A percentile compares a stretch with the other conserved stretches of the same genome.
These are phyloP conservation scores for Speoplatyrhinus poulsoni DNA, from an alignment of 2,113 vertebrate species.

Conservation along the genomic window DNA sequence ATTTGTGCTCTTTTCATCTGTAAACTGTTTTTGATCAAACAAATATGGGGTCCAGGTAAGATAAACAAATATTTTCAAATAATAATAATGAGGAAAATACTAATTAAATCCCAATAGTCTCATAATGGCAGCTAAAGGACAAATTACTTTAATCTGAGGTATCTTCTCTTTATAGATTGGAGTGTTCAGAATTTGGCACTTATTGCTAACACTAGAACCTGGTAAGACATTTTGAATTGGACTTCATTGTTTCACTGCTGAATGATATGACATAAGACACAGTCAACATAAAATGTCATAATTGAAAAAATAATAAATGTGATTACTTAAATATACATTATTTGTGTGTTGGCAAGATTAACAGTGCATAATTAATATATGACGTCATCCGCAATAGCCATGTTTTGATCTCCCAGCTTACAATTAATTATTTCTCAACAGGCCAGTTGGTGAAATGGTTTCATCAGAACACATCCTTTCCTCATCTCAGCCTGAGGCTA, in stretches of 20 bases:
- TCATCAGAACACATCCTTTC: not conserved
- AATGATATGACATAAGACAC: not conserved
- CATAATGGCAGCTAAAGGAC: not conserved
- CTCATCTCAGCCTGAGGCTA: not conserved
- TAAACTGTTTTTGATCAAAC: constrained; percentile 30
- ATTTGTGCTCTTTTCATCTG: constrained; percentile 6
- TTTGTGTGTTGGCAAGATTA: too few relatives aligned
- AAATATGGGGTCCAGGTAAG: constrained; percentile 35
- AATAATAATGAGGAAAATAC: not conserved
- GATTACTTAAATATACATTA: too few relatives aligned
- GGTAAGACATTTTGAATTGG: constrained; percentile 29
- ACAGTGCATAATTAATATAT: too few relatives aligned
- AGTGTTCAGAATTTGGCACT: not conserved
- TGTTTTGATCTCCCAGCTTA: not conserved
- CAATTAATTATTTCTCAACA: constrained; percentile 19
- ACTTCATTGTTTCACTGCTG: not conserved
- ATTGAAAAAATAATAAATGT: not conserved
- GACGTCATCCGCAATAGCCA: not conserved
- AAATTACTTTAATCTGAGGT: not conserved
- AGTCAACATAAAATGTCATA: not conserved
- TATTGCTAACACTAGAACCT: not conserved
- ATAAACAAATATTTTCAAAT: not conserved
- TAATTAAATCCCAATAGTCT: constrained; percentile 2
- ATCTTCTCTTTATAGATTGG: constrained; percentile 26
- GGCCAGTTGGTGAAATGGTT: constrained; percentile 8